Evolutionary conservation across 2,888 invertebrate species (phyloP), one percentile per base, ranked within the genome.

Genomic region (Luffia ferchaultella): DNA sequence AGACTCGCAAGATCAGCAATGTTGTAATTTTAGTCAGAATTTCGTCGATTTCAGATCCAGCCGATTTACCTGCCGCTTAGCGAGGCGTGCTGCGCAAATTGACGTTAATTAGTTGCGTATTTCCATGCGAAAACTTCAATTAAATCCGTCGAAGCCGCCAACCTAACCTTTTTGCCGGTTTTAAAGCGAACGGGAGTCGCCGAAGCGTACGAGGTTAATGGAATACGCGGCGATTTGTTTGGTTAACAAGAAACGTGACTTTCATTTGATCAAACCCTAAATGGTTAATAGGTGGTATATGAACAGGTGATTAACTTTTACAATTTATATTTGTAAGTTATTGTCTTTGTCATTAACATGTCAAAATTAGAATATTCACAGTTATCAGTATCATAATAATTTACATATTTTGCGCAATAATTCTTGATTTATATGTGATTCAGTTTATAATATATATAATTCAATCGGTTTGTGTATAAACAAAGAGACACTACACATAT

Each of bases 61-160:
- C 12, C 30, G 3, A 3, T 7, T 30, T 30, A 7, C 30, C 30
- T 3, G 30, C 30, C 30, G 3, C 30, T 12, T 30, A 3, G 30
- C 30, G 30, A 3, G 30, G 5, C 12, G 30, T 30, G 30, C 30
- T 12, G 30, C 30, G 49, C 42, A 46, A 50, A 50, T 50, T 48
- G 42, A 48, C 52, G 50, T 48, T 52, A 52, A 52, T 53, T 53
- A 74, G 70, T 68, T 69, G 62, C 66, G 67, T 64, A 76, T 76
- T 73, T 73, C 70, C 68, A 62, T 65, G 63, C 65, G 64, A 71
- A 73, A 74, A 75, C 73, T 75, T 71, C 71, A 72, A 72, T 75
- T 75, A 73, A 73, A 69, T 68, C 70, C 67, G 61, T 69, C 68
- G 72, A 71, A 73, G 67, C 67, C 63, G 54, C 60, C 56, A 52